Evolutionary conservation across 1,140 invertebrate genomes (phyloP), one percentile per base, ranked within the genome.

Genomic region (Dinoponera quadriceps): DNA sequence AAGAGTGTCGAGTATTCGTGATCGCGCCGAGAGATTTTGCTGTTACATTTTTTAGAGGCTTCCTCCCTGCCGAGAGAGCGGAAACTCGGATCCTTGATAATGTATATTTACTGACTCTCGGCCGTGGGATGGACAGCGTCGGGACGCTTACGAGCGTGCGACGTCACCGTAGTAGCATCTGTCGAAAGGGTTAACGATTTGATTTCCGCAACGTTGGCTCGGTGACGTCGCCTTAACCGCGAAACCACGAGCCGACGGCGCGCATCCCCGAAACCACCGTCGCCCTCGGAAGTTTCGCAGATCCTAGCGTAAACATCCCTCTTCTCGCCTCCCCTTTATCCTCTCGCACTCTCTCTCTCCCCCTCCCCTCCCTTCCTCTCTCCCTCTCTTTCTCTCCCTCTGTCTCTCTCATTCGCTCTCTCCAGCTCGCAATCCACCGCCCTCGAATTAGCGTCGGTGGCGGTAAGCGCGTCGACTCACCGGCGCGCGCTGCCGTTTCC

Each of bases 301-400:
- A 87, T 87, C 84, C 85, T 72, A 86, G 85, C 74, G 85, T 87
- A 85, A 87, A 87, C 85, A 87, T 85, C 84, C 72, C 54, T 81
- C 84, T 72, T 82, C 62, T 78, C 51, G 7, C 68, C 7, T 49
- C 18, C 5, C 55, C 55, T 25, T n/a, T 7, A 44, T 9, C 7
- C 38, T 9, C 38, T 44, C 38, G 38, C 38, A 44, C 7, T 44
- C 38, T 0, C 44, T 27, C 62, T 9, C 18, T 29, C 29, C 66
- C 25, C 63, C 63, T 14, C 63, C 7, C n/a, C 20, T 33, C 16
- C 3, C n/a, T 14, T 5, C 38, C 59, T 29, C 33, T 60, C 49
- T 20, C 54, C 49, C n/a, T n/a, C n/a, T n/a, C n/a, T n/a, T n/a
- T n/a, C n/a, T 59, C 29, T 33, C 29, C 5, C 29, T 33, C 29